phyloP scores from a whole-genome alignment of 2,113 vertebrate genomes.

The Megaptera novaeangliae region DNA sequence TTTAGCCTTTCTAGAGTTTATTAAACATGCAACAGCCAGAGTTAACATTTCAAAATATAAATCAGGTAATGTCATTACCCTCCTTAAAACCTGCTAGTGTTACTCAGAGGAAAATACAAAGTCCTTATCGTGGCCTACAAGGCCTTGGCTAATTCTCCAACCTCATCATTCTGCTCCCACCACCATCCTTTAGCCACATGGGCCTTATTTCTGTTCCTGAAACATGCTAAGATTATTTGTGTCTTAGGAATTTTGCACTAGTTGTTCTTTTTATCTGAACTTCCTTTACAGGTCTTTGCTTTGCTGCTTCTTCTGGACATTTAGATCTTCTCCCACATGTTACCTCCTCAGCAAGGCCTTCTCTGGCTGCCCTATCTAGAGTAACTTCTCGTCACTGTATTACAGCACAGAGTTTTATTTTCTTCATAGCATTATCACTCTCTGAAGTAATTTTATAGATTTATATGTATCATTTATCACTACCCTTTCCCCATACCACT shows the following conservation, averaged over 20 bases:
- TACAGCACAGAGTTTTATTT: not conserved
- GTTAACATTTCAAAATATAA: conserved; percentile 15
- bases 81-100: not conserved
- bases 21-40: not conserved
- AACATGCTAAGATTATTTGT: not conserved
- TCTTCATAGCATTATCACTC: not conserved
- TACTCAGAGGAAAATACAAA: conserved; percentile 7
- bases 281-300: not conserved
- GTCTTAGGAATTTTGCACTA: not conserved
- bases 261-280: not conserved
- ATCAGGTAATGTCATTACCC: not conserved
- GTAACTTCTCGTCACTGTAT: not conserved
- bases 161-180: not conserved
- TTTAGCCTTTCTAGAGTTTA: not conserved
- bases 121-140: not conserved
- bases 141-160: not conserved
- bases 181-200: not conserved
- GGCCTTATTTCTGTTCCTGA: not conserved
- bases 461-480: not conserved
- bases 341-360: not conserved
- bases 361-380: not conserved
- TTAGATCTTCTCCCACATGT: not conserved
- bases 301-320: not conserved
- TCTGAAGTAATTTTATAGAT: not conserved
- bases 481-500: not conserved